A percentile compares a stretch with the other conserved stretches of the same genome.
These are phyloP conservation scores for Nothocercus nigrocapillus DNA, from an alignment of 2,113 vertebrate genomes.

Conservation along the genomic window DNA sequence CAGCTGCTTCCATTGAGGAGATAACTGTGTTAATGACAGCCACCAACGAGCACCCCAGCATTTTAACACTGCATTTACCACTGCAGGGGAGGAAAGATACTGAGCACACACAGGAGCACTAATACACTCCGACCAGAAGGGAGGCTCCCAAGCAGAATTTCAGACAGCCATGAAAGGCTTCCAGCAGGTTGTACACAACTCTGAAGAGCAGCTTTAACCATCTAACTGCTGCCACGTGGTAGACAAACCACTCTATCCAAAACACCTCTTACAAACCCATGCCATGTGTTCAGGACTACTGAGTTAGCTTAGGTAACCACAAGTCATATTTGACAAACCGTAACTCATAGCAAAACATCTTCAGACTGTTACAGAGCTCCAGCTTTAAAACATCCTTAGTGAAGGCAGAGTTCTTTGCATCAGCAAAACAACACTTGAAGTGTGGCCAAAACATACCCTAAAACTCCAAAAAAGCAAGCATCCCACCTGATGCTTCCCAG, in stretches of 20 bases:
- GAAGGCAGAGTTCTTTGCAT: neutral
- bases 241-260: no score
- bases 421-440: neutral
- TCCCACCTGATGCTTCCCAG: neutral
- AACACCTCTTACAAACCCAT: neutral
- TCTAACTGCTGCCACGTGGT: neutral
- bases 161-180: neutral
- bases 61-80: neutral
- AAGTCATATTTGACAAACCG: neutral
- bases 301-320: no score
- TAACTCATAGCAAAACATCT: neutral
- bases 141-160: neutral
- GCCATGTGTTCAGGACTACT: neutral
- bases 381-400: neutral
- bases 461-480: neutral
- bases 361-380: neutral
- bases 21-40: neutral
- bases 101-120: neutral
- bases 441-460: neutral
- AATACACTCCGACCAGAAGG: neutral
- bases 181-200: neutral
- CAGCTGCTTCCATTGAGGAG: neutral
- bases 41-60: neutral
- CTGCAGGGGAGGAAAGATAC: neutral
- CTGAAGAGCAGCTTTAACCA: neutral